These are phyloP conservation scores for Heteromurus nitidus DNA, from an alignment of 2,888 invertebrate genomes.

Conservation along the genomic window DNA sequence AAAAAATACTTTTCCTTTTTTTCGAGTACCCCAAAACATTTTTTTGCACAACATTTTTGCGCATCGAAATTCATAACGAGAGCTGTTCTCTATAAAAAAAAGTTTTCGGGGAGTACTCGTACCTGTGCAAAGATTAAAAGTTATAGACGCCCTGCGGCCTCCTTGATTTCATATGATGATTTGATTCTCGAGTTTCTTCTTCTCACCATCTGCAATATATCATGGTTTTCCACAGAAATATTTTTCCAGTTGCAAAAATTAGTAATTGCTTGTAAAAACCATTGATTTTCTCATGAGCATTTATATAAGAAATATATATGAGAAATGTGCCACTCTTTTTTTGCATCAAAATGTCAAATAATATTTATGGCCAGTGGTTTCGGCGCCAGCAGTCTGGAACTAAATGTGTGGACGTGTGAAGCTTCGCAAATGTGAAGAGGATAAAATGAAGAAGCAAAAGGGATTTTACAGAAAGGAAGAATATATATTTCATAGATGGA, in stretches of 20 bases:
- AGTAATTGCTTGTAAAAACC: conserved; percentile 13
- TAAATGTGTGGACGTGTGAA: neutral
- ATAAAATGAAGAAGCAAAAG: no score
- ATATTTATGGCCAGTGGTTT: conserved; percentile 53
- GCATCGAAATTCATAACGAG: neutral
- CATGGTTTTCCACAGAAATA: neutral
- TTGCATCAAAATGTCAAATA: conserved; percentile 59
- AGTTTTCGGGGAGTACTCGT: neutral
- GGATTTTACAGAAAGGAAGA: no score
- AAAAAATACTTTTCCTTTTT: no score
- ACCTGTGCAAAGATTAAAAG: neutral
- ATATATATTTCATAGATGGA: no score
- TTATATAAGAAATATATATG: neutral
- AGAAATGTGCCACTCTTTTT: conserved; percentile 30
- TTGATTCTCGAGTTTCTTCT: neutral
- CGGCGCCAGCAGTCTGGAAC: conserved; percentile 56
- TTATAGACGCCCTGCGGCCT: neutral
- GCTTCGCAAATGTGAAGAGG: no score
- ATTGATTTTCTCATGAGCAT: neutral
- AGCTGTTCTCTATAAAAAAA: no score
- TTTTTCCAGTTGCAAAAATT: conserved; percentile 47
- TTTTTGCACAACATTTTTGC: neutral
- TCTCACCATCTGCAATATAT: neutral
- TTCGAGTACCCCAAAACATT: neutral
- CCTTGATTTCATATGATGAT: neutral